phyloP scores from a whole-genome alignment of 1,140 invertebrate genomes.

The Battus philenor region DNA sequence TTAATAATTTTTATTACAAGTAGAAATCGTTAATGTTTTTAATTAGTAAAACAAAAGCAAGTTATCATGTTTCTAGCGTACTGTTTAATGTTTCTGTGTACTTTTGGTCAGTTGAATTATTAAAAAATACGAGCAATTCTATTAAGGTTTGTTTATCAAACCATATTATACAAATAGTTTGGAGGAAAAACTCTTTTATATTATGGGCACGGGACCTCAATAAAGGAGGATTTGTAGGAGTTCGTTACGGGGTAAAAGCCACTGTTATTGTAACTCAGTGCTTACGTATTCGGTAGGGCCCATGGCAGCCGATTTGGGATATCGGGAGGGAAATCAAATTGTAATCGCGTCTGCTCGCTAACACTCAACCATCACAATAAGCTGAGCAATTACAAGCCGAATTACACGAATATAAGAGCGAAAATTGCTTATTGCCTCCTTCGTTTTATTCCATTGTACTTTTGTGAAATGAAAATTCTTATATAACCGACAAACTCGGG shows the following conservation, averaged over 20 bases:
- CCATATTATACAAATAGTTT: not conserved
- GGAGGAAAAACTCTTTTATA: conserved; percentile 7
- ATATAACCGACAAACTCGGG: no score
- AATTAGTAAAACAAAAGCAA: no score
- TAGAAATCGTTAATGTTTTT: no score
- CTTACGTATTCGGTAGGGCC: conserved; percentile 1
- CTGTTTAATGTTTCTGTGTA: not conserved
- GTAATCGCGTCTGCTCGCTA: conserved; percentile 10
- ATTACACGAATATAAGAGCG: no score
- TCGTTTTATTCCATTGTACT: no score
- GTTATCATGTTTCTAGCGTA: no score
- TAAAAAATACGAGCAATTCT: not conserved
- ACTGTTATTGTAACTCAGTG: conserved; percentile 7
- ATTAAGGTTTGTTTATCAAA: not conserved
- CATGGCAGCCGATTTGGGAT: conserved; percentile 8
- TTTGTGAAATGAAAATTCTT: no score
- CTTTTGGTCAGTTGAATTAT: not conserved
- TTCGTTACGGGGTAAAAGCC: conserved; percentile 9
- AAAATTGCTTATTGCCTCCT: no score
- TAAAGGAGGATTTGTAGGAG: conserved; percentile 15
- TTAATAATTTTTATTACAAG: no score
- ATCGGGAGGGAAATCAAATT: conserved; percentile 11
- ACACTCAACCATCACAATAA: no score
- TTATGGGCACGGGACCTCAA: conserved; percentile 13
- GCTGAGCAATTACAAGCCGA: no score